A percentile compares a stretch with the other conserved stretches of the same genome.
These are phyloP conservation scores for Caenorhabditis virilis DNA, from an alignment of 2,888 invertebrate species.

Conservation along the genomic window DNA sequence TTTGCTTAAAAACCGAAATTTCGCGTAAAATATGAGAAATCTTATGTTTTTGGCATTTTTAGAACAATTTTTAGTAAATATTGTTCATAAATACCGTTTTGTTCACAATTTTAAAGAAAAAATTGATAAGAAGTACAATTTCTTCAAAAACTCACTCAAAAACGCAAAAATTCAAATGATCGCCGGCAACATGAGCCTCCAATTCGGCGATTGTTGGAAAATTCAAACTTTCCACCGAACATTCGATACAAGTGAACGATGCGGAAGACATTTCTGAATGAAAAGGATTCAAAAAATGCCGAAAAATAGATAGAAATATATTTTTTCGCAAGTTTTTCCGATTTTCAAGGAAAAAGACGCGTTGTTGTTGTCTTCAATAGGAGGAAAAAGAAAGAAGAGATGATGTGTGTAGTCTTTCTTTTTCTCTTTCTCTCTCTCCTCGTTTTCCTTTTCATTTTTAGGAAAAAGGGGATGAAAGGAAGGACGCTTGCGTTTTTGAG, in stretches of 20 bases:
- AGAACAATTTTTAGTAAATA: no score
- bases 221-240: conserved; percentile 7
- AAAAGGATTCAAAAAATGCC: conserved; percentile 8
- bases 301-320: conserved; percentile 1
- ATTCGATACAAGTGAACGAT: conserved; percentile 18
- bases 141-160: conserved; percentile 38
- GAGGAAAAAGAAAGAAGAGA: conserved; percentile 6
- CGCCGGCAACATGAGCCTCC: conserved; percentile 39
- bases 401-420: conserved; percentile 11
- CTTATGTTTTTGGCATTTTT: neutral
- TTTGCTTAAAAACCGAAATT: no score
- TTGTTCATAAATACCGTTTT: no score
- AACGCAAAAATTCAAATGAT: conserved; percentile 38
- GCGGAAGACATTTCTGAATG: conserved; percentile 3
- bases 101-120: no score
- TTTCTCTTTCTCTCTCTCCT: conserved; percentile 19
- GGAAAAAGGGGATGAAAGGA: no score
- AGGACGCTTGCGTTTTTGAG: no score
- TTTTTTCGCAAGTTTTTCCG: no score
- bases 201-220: conserved; percentile 13
- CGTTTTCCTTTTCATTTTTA: conserved; percentile 6
- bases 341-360: no score
- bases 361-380: no score
- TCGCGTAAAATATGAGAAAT: neutral
- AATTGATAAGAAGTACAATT: no score